Evolutionary conservation across 1,140 invertebrate genomes (phyloP).

Genomic region (Bemisia tabaci): DNA sequence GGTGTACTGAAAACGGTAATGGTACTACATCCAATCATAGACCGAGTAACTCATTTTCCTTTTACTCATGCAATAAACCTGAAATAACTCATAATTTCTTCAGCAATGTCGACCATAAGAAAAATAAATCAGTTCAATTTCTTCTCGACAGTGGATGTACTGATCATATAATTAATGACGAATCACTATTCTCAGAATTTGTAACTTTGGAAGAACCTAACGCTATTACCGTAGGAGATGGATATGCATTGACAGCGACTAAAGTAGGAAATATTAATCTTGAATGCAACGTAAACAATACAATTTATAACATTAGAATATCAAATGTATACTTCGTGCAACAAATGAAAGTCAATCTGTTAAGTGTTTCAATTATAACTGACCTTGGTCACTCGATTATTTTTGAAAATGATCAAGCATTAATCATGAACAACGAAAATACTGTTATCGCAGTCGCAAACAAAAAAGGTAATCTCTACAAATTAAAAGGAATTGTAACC

Average conservation of each 20-base stretch:
- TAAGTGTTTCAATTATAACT: neutral
- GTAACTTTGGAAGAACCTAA: neutral
- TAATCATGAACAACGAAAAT: neutral
- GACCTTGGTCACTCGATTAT: neutral
- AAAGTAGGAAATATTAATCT: neutral
- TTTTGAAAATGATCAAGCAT: neutral
- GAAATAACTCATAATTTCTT: too few species aligned
- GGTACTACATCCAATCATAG: too few species aligned
- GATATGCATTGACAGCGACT: neutral
- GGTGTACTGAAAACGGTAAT: too few species aligned
- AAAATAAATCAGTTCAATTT: too few species aligned
- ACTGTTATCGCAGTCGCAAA: neutral
- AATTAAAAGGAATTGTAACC: neutral
- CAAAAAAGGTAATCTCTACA: constrained; percentile 2
- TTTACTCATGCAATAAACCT: too few species aligned
- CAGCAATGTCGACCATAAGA: too few species aligned
- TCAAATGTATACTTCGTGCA: neutral
- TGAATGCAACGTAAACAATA: neutral
- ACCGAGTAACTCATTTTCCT: too few species aligned
- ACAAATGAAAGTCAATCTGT: neutral
- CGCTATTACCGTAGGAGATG: neutral
- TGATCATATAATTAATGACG: neutral
- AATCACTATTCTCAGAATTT: neutral
- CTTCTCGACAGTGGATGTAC: neutral
- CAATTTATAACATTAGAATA: neutral